Evolutionary conservation across 2,888 invertebrate genomes (phyloP).

Genomic region (Dynastes tityus): DNA sequence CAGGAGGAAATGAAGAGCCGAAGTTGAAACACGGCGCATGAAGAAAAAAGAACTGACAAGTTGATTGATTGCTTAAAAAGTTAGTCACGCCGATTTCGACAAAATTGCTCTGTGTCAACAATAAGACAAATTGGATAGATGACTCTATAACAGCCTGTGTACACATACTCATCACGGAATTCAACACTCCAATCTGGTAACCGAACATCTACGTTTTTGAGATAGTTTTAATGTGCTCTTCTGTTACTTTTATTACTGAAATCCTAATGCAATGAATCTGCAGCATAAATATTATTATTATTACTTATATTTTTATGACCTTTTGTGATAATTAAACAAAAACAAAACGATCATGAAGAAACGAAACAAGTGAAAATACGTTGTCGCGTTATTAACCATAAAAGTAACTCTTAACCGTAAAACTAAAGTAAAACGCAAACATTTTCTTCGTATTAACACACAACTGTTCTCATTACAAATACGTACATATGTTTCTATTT

Average conservation of each 20-base stretch:
- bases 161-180: conserved; percentile 17
- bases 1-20: conserved; percentile 15
- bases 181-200: conserved; percentile 6
- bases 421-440: too few species aligned
- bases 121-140: conserved; percentile 61
- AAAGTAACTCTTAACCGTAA: too few species aligned
- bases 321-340: too few species aligned
- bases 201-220: neutral
- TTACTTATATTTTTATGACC: too few species aligned
- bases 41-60: conserved; percentile 56
- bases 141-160: conserved; percentile 53
- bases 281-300: too few species aligned
- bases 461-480: neutral
- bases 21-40: conserved; percentile 13
- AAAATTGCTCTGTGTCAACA: conserved; percentile 58
- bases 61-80: conserved; percentile 59
- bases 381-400: too few species aligned
- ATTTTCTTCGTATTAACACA: too few species aligned
- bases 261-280: too few species aligned
- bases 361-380: too few species aligned
- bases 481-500: conserved; percentile 11
- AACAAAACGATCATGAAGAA: too few species aligned
- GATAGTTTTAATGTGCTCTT: too few species aligned
- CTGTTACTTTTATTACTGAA: too few species aligned
- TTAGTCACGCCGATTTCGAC: conserved; percentile 59